phyloP scores from a whole-genome alignment of 2,797 vertebrate species.

The Xyrichtys novacula region DNA sequence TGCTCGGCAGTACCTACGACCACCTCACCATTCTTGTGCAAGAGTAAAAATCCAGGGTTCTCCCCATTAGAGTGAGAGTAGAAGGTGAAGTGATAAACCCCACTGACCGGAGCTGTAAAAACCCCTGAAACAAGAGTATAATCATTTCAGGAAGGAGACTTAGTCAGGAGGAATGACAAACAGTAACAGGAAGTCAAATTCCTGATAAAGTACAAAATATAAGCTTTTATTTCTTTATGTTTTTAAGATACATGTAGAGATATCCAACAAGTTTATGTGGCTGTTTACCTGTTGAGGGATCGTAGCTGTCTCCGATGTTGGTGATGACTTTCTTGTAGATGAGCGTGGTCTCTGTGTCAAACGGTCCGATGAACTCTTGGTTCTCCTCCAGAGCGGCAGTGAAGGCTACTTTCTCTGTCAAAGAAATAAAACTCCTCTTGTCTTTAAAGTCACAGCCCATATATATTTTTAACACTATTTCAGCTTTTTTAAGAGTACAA shows the following conservation, averaged over 20 bases:
- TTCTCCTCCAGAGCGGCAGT: constrained; percentile 44
- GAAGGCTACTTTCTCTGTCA: constrained; percentile 51
- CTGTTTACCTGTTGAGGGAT: constrained; percentile 50
- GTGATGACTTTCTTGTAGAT: constrained; percentile 53
- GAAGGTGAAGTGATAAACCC: constrained; percentile 57
- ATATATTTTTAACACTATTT: neutral
- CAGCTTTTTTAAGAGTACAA: no score
- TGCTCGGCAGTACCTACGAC: constrained; percentile 41
- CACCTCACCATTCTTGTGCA: constrained; percentile 34
- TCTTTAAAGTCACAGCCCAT: no score
- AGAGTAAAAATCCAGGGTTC: constrained; percentile 36
- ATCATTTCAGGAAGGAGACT: neutral
- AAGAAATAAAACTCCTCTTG: neutral
- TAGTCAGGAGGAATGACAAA: neutral
- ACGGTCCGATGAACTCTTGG: constrained; percentile 45
- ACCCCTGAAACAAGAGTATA: constrained; percentile 16
- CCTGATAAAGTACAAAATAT: no score
- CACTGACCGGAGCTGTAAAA: constrained; percentile 46
- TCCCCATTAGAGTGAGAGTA: constrained; percentile 44
- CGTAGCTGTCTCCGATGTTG: constrained; percentile 46
- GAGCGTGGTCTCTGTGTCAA: constrained; percentile 35
- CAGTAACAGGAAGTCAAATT: no score
- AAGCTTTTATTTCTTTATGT: no score
- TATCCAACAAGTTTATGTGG: no score
- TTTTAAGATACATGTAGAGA: no score